phyloP scores from a whole-genome alignment of 2,888 invertebrate species.

The Melieria omissa region DNA sequence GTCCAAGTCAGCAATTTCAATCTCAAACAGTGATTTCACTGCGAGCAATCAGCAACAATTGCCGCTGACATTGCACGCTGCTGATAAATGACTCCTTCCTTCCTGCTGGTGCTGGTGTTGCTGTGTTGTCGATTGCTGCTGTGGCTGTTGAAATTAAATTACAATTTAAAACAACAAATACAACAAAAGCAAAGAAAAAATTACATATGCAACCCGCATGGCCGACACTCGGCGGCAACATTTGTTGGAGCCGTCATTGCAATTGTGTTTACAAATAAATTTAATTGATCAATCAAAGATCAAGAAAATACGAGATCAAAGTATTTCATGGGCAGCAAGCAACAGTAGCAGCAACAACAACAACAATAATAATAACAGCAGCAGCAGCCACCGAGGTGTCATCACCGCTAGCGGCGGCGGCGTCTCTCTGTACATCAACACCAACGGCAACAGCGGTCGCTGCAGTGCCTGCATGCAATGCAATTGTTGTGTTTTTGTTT shows the following conservation, averaged over 20 bases:
- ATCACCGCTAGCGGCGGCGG: conserved; percentile 6
- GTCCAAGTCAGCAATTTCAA: no score
- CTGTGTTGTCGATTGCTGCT: conserved; percentile 8
- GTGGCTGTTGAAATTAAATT: no score
- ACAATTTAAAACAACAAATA: conserved; percentile 17
- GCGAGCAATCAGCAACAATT: no score
- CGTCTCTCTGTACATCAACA: background rate
- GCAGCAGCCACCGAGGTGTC: background rate
- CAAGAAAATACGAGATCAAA: conserved; percentile 52
- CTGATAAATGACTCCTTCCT: no score
- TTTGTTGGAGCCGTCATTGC: conserved; percentile 45
- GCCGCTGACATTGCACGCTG: no score
- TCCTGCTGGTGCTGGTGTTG: background rate
- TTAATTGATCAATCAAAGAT: conserved; percentile 65
- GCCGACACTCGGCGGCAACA: conserved; percentile 28
- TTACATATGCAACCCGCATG: conserved; percentile 6
- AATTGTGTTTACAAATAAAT: conserved; percentile 63
- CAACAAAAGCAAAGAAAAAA: conserved; percentile 8
- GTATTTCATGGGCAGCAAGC: conserved; percentile 36
- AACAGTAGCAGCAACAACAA: background rate
- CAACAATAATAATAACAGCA: background rate
- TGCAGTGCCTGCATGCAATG: conserved; percentile 20
- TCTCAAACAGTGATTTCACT: no score
- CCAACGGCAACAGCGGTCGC: conserved; percentile 1
- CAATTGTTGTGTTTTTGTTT: no score